Base-by-base conservation (phyloP, 2,113 vertebrate genomes). In the Siniperca knerii region DNA sequence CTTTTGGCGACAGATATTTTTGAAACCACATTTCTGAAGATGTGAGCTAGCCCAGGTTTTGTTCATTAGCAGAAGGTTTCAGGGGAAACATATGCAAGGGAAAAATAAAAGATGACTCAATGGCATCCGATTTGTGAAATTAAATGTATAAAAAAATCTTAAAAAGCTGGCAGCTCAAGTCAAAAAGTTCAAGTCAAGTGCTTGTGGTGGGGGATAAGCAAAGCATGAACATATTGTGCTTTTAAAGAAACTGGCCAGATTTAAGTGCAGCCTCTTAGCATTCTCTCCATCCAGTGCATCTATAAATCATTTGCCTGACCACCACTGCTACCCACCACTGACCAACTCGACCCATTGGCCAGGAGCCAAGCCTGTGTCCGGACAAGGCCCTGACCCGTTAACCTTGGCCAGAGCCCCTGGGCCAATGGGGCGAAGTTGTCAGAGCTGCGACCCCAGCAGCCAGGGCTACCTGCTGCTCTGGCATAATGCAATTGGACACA, bases 381-480 rank as follows among this genome's bases (percentile, higher is more conserved):
- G 93, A 96, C 95, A 95, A 95, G 10, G 52, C 92, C 87, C 93
- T 98, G 97, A 99, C 97, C 98, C 97, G 94, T 98, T 91, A 94
- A 90, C 97, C 97, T 93, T 92, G 90, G 92, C 93, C 87, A 23
- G 93, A 95, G 92, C 88, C 93, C 91, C 89, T 58, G 0, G 87
- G 94, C 97, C 96, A 97, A 96, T 96, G 91, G 95, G 94, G 93
- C 75, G 88, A 95, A 92, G 84, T 93, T 93, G 91, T 93, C 93
- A 93, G 93, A 70, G 91, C 92, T 82, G 84, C 84, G 94, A 93
- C 95, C 95, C 95, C 55, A 75, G 95, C 96, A 96, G 95, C 96
- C 94, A 93, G 90, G 95, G 96, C 97, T 97, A 98, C 98, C 98
- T 98, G 98, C 97, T 99, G 98, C 96, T 98, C 93, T 75, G 75